Percentiles rank a stretch among this genome's conserved stretches.
Conservation (phyloP, 2,113 vertebrate species). For the Gallinago undulata region DNA sequence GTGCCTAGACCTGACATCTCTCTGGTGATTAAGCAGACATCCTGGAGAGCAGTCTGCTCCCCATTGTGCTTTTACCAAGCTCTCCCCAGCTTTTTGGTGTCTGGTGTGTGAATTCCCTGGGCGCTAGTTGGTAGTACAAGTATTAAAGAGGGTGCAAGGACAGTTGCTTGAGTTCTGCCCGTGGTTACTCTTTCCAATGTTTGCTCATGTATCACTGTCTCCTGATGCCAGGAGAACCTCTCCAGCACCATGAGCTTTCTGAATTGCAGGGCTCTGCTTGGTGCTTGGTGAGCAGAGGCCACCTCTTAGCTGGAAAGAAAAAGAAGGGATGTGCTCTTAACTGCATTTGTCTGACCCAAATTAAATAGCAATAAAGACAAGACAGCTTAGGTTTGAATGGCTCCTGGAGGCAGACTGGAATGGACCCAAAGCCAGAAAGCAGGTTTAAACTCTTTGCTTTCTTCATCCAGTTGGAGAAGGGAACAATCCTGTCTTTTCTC, state of each 20-base stretch:
- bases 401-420: accelerated
- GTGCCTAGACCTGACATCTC: not conserved
- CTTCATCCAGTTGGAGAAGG: not conserved
- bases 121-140: not conserved
- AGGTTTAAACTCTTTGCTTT: not conserved
- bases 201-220: not conserved
- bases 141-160: not conserved
- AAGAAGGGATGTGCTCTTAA: not conserved
- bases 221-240: not conserved
- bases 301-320: not conserved
- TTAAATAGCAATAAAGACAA: not conserved
- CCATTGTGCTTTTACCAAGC: not conserved
- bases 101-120: not conserved
- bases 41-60: not conserved
- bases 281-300: not conserved
- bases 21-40: not conserved
- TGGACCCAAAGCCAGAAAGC: not conserved
- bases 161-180: not conserved
- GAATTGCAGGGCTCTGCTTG: not conserved
- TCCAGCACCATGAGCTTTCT: not conserved
- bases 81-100: not conserved
- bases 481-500: not conserved
- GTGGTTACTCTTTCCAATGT: accelerated
- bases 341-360: not conserved
- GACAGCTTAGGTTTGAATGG: not conserved